A percentile compares a stretch with the other conserved stretches of the same genome.
phyloP scores from a whole-genome alignment of 2,888 invertebrate genomes.

The Lycocerus yunnanus region DNA sequence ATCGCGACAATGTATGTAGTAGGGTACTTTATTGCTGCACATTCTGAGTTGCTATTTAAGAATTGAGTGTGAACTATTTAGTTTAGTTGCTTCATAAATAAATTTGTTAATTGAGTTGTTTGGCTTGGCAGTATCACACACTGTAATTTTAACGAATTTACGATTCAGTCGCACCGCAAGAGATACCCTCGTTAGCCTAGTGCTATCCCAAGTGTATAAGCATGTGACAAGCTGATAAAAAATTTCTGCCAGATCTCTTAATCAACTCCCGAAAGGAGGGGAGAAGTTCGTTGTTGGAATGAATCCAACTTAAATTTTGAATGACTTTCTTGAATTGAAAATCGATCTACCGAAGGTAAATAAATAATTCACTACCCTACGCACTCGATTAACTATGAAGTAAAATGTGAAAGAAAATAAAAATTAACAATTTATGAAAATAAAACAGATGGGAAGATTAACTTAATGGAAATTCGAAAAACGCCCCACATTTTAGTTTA shows the following conservation, averaged over 20 bases:
- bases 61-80: background rate
- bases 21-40: background rate
- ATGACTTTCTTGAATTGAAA: background rate
- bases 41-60: background rate
- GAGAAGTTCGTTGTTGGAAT: background rate
- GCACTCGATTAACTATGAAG: background rate
- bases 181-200: background rate
- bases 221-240: background rate
- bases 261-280: background rate
- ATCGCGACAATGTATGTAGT: background rate
- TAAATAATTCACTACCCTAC: background rate
- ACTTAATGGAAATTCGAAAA: background rate
- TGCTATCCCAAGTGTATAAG: background rate
- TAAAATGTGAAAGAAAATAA: background rate
- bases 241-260: background rate
- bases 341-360: background rate
- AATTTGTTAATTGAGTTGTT: background rate
- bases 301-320: background rate
- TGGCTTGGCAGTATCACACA: background rate
- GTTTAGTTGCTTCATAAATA: background rate
- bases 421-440: background rate
- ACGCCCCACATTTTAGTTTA: too few relatives aligned
- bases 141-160: background rate
- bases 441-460: background rate
- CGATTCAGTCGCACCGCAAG: background rate